phyloP scores from a whole-genome alignment of 2,888 invertebrate genomes.

The Drosophila kanekoi region DNA sequence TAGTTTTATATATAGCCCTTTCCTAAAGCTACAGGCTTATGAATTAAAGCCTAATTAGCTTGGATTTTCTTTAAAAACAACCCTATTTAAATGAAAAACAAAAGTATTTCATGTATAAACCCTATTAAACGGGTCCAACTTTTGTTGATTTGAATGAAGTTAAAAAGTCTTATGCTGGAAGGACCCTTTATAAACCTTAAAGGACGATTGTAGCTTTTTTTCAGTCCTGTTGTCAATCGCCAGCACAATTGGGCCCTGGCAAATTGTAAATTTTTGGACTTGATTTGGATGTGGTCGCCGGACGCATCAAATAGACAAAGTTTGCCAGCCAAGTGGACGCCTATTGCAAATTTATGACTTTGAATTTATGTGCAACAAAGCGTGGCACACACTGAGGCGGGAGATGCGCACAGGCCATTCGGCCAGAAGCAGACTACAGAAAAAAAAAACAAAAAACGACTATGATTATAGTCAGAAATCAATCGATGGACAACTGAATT shows the following conservation, averaged over 20 bases:
- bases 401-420: not conserved
- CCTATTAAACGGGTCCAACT: too few relatives aligned
- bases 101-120: too few relatives aligned
- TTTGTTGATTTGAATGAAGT: too few relatives aligned
- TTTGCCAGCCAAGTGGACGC: constrained; percentile 69
- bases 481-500: constrained; percentile 34
- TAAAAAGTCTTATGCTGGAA: too few relatives aligned
- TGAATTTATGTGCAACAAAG: constrained; percentile 75
- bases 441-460: not conserved
- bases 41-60: too few relatives aligned
- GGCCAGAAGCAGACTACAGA: not conserved
- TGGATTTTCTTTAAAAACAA: too few relatives aligned
- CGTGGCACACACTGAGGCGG: constrained; percentile 54
- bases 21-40: too few relatives aligned
- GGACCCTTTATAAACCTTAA: too few relatives aligned
- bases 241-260: constrained; percentile 17
- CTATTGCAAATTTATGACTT: constrained; percentile 75
- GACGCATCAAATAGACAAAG: constrained; percentile 72
- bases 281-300: constrained; percentile 60
- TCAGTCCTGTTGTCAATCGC: constrained; percentile 19
- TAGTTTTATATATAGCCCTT: too few relatives aligned
- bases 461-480: constrained; percentile 32
- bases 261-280: constrained; percentile 53
- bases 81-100: too few relatives aligned
- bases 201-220: too few relatives aligned